Evolutionary conservation across 2,888 invertebrate species (phyloP).

Genomic region (Ennomos erosarius): DNA sequence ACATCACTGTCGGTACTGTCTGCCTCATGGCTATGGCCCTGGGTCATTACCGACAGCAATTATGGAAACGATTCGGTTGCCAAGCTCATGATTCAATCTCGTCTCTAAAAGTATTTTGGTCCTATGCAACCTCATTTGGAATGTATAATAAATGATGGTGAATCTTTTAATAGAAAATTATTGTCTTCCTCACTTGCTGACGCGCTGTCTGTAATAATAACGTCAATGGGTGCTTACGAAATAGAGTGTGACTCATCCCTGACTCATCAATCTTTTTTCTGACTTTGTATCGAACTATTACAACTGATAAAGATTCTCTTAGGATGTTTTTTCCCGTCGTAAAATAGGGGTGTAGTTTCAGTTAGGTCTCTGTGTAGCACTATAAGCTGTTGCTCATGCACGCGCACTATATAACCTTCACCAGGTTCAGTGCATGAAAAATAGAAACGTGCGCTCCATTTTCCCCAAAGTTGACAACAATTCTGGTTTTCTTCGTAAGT

Average conservation of each 20-base stretch:
- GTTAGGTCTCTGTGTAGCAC: too few species aligned
- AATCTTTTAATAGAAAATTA: slow-evolving; percentile 28
- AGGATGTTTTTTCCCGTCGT: too few species aligned
- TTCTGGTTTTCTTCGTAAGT: too few species aligned
- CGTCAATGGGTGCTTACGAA: slow-evolving; percentile 21
- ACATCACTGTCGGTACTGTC: slow-evolving; percentile 40
- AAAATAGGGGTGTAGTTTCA: too few species aligned
- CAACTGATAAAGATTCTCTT: too few species aligned
- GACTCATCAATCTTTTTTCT: neutral
- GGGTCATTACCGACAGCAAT: slow-evolving; percentile 60
- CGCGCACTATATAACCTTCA: too few species aligned
- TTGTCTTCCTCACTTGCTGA: slow-evolving; percentile 28
- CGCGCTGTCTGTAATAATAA: slow-evolving; percentile 26
- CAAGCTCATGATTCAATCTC: slow-evolving; percentile 72
- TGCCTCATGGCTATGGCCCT: slow-evolving; percentile 39
- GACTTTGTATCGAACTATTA: too few species aligned
- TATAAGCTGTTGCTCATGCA: too few species aligned
- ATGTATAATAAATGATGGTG: slow-evolving; percentile 44
- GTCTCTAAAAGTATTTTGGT: slow-evolving; percentile 60
- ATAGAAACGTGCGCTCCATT: too few species aligned
- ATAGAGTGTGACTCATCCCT: slow-evolving; percentile 10
- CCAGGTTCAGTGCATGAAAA: too few species aligned
- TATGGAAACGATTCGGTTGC: slow-evolving; percentile 64
- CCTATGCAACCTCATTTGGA: slow-evolving; percentile 62
- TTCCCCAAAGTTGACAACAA: too few species aligned